Base-by-base conservation (phyloP, 2,797 vertebrate genomes). In the Premnoplex brunnescens region DNA sequence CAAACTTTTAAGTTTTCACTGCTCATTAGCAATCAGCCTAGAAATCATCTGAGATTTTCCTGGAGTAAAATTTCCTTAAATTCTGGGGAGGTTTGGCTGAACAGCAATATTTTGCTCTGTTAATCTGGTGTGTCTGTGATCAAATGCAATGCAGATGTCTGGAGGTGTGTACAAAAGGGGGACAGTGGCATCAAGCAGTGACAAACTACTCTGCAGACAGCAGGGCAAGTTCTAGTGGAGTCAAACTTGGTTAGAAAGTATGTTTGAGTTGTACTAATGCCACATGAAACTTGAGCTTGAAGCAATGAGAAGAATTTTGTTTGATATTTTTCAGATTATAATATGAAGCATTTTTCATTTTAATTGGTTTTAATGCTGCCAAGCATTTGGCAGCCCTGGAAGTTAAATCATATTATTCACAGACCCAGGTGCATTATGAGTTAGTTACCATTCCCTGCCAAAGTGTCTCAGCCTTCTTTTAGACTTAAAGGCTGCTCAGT, bases 361-460 rank as follows among this genome's bases (percentile, higher is more conserved):
- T 87, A 96, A 97, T 95, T 96, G 85, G 52, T 79, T 95, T 95
- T 91, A 92, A 81, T 76, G 34, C 87, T 95, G 93, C 90, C 91
- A 96, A 92, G 82, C 26, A 21, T 74, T 88, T 96, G 95, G 74
- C 93, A 88, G 88, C 41, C 69, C 76, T 94, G 69, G 58, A 90
- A 91, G 72, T 79, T 83, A 84, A 93, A 87, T 91, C 76, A 43
- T 64, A 46, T 85, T 95, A 83, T 68, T 90, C 89, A 79, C 68
- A 78, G 82, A 90, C 62, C 62, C 82, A 95, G 85, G 80, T 94
- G 66, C 88, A 52, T 17, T 85, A 66, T 7, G 2, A 87, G 60
- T 84, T 68, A 67, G 68, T 92, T 72, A 74, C 74, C 8, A 3
- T 81, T 93, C 72, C 43, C 75, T 82, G 84, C 76, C 76, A 92